Evolutionary conservation across 2,888 invertebrate species (phyloP).

Genomic region (Heliconius aoede): DNA sequence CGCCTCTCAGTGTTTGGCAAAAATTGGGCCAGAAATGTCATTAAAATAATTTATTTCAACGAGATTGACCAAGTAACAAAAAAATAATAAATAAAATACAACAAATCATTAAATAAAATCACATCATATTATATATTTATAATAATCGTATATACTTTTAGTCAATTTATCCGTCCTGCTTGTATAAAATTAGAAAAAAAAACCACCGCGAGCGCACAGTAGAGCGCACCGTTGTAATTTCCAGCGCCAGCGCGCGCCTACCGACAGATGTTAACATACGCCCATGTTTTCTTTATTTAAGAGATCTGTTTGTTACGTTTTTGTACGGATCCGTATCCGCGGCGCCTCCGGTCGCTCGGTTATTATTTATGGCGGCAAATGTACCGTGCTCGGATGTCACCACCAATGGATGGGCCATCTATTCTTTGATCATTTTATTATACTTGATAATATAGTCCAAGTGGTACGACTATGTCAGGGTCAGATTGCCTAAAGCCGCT

Average conservation of each 20-base stretch:
- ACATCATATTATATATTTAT: no score
- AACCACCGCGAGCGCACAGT: slow-evolving; percentile 42
- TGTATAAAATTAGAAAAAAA: neutral
- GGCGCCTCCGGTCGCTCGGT: slow-evolving; percentile 81
- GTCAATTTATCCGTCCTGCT: no score
- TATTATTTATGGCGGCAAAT: slow-evolving; percentile 80
- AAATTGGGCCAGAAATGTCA: no score
- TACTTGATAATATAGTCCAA: no score
- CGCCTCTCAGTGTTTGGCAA: no score
- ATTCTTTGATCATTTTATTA: neutral
- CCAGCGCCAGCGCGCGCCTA: slow-evolving; percentile 61
- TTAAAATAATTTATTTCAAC: no score
- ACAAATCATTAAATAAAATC: no score
- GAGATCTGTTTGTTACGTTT: slow-evolving; percentile 82
- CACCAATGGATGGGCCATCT: slow-evolving; percentile 36
- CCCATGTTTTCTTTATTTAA: slow-evolving; percentile 83
- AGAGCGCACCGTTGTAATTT: slow-evolving; percentile 50
- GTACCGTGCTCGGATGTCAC: slow-evolving; percentile 56
- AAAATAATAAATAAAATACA: no score
- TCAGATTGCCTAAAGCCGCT: neutral
- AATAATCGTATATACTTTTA: no score
- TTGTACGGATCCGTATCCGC: slow-evolving; percentile 70
- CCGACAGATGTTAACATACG: slow-evolving; percentile 82
- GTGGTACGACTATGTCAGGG: no score
- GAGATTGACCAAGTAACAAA: no score